A percentile compares a stretch with the other conserved stretches of the same genome.
These are phyloP conservation scores for Apis mellifera DNA, from an alignment of 1,140 invertebrate species.

Conservation along the genomic window Amel_HAv3.1 CM009944.2:1105001-1105500, in stretches of 20 bases:
- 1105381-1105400: constrained; percentile 54
- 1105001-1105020: too few species aligned
- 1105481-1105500: constrained; percentile 25
- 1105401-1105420: constrained; percentile 29
- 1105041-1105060: too few species aligned
- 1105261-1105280: not conserved
- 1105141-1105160: too few species aligned
- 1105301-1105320: not conserved
- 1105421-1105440: constrained; percentile 14
- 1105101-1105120: too few species aligned
- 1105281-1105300: constrained; percentile 7
- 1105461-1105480: constrained; percentile 43
- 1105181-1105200: not conserved
- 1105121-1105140: too few species aligned
- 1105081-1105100: too few species aligned
- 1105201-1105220: not conserved
- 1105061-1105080: too few species aligned
- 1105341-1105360: constrained; percentile 25
- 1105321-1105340: constrained; percentile 29
- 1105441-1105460: constrained; percentile 3
- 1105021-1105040: too few species aligned
- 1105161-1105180: not conserved
- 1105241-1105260: not conserved
- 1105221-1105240: not conserved
- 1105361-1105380: constrained; percentile 66